These are phyloP conservation scores for Oreohelix idahoensis DNA, from an alignment of 1,140 invertebrate genomes.

Conservation along the genomic window DNA sequence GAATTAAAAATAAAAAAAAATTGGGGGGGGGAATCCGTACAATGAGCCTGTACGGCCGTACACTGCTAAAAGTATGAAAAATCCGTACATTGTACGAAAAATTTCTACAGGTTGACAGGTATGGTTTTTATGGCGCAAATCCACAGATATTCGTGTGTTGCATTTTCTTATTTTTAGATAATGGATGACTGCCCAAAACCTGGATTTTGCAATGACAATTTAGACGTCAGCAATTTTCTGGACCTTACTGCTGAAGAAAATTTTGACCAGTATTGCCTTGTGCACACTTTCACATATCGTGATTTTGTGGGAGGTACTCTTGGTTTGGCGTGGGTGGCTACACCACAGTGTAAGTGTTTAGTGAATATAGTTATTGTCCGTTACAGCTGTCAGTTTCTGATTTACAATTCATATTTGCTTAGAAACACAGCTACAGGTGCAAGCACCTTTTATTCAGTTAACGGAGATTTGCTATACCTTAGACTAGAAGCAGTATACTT, in stretches of 20 bases:
- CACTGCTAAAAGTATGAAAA: too few relatives aligned
- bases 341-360: slow-evolving; percentile 79
- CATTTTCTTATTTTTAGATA: neutral
- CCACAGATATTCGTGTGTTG: neutral
- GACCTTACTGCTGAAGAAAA: slow-evolving; percentile 97
- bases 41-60: too few relatives aligned
- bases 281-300: slow-evolving; percentile 98
- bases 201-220: slow-evolving; percentile 77
- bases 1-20: too few relatives aligned
- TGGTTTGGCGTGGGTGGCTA: slow-evolving; percentile 95
- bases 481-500: too few relatives aligned
- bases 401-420: neutral
- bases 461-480: too few relatives aligned
- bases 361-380: neutral
- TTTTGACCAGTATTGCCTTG: slow-evolving; percentile 97
- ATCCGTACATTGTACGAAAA: too few relatives aligned
- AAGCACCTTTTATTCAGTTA: too few relatives aligned
- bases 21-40: too few relatives aligned
- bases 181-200: neutral
- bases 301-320: slow-evolving; percentile 97
- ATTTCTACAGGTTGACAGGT: too few relatives aligned
- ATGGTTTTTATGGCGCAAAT: too few relatives aligned
- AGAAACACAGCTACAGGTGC: too few relatives aligned
- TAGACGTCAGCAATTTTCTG: slow-evolving; percentile 95
- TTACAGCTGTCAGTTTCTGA: neutral